Percentiles rank a stretch among this genome's conserved stretches.
Evolutionary conservation across 1,140 invertebrate species (phyloP).

Genomic region (Dufourea novaeangliae): DNA sequence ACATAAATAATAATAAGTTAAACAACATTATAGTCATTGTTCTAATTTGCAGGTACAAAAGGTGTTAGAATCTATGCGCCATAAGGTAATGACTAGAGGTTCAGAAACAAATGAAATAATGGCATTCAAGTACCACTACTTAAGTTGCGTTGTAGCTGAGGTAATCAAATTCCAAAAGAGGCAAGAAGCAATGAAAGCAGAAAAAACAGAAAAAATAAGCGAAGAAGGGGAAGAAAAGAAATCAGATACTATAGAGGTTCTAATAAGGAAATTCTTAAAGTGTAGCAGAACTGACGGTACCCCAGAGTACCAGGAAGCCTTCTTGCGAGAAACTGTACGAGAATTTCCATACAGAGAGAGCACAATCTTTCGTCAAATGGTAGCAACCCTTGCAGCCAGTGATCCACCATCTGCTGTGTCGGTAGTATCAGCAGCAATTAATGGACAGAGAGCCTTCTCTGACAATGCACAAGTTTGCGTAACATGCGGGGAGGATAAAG

Average conservation of each 20-base stretch:
- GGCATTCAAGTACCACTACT: constrained; percentile 95
- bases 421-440: constrained; percentile 92
- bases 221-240: constrained; percentile 84
- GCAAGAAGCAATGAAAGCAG: constrained; percentile 80
- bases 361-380: constrained; percentile 92
- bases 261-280: constrained; percentile 89
- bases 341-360: constrained; percentile 94
- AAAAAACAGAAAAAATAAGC: constrained; percentile 75
- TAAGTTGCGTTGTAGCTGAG: constrained; percentile 89
- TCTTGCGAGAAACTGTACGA: constrained; percentile 91
- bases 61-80: constrained; percentile 92
- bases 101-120: constrained; percentile 95
- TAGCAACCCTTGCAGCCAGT: constrained; percentile 86
- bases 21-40: background rate
- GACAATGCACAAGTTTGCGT: constrained; percentile 89
- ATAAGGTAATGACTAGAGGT: constrained; percentile 92
- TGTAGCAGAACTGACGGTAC: constrained; percentile 88
- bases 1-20: too few relatives aligned
- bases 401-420: constrained; percentile 86
- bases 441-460: constrained; percentile 90
- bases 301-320: constrained; percentile 90
- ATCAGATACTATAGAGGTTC: constrained; percentile 86
- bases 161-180: constrained; percentile 86
- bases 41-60: constrained; percentile 81
- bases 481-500: constrained; percentile 94